Evolutionary conservation across 2,888 invertebrate species (phyloP).

Genomic region (Apamea monoglypha): DNA sequence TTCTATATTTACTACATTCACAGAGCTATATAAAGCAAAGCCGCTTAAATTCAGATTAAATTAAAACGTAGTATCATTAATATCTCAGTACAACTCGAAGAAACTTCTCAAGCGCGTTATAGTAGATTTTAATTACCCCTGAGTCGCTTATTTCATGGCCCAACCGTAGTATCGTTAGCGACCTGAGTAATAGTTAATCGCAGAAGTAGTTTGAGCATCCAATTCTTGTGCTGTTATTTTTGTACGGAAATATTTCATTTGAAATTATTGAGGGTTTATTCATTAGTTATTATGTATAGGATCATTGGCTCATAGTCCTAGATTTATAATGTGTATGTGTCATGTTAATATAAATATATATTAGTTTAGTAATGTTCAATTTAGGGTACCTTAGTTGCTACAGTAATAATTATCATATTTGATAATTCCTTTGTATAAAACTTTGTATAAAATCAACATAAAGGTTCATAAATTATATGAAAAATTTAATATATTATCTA

Average conservation of each 20-base stretch:
- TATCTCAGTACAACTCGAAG: conserved; percentile 49
- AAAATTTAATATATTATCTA: neutral
- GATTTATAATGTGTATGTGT: neutral
- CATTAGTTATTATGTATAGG: neutral
- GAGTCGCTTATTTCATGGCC: conserved; percentile 60
- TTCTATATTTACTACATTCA: conserved; percentile 15
- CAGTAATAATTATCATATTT: neutral
- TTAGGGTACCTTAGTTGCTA: neutral
- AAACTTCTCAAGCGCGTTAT: conserved; percentile 49
- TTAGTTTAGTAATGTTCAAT: no score
- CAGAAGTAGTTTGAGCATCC: conserved; percentile 54
- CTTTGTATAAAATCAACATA: neutral
- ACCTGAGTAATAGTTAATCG: conserved; percentile 65
- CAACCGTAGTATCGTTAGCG: conserved; percentile 59
- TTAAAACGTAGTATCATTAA: conserved; percentile 55
- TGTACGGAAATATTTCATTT: neutral
- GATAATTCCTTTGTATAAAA: neutral
- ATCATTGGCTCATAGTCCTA: neutral
- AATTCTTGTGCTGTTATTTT: conserved; percentile 44
- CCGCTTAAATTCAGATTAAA: conserved; percentile 47
- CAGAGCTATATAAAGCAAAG: conserved; percentile 20
- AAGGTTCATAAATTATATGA: neutral
- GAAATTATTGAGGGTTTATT: neutral
- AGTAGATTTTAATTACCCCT: conserved; percentile 57
- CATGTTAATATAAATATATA: neutral